phyloP scores from a whole-genome alignment of 2,888 invertebrate species.

The Neocrepidodera transversa region DNA sequence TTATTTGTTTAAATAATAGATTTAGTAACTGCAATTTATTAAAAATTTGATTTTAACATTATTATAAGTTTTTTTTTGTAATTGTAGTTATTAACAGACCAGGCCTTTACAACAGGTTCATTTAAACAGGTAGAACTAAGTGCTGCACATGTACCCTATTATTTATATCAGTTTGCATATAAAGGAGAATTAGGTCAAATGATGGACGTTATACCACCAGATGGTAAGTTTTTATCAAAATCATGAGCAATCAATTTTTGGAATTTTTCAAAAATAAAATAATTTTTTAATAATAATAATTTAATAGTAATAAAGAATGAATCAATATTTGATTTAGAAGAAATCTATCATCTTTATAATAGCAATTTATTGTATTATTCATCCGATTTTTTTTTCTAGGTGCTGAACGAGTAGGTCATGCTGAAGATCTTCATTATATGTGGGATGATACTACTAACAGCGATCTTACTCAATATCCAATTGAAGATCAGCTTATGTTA shows the following conservation, averaged over 20 bases:
- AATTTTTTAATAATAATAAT: too few species aligned
- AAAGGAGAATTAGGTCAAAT: constrained; percentile 9
- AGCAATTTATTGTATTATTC: too few species aligned
- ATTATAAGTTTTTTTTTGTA: too few species aligned
- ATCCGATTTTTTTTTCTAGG: constrained; percentile 13
- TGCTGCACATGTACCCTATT: background rate
- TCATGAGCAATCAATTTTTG: too few species aligned
- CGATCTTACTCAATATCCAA: constrained; percentile 19
- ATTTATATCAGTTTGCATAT: constrained; percentile 12
- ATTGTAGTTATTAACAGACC: too few species aligned
- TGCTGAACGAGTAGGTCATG: constrained; percentile 23
- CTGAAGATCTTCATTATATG: constrained; percentile 31
- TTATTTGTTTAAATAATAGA: too few species aligned
- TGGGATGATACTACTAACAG: constrained; percentile 24
- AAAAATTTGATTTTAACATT: too few species aligned
- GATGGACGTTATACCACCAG: background rate
- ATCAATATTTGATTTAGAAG: too few species aligned
- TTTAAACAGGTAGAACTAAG: constrained; percentile 10
- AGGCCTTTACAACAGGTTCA: background rate
- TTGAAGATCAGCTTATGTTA: constrained; percentile 19
- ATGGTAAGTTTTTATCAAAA: background rate
- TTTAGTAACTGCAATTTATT: too few species aligned
- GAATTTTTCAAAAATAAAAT: background rate
- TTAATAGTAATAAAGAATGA: too few species aligned
- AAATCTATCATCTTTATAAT: too few species aligned